Conservation (phyloP, 2,113 vertebrate species). For the Ptyas mucosa region DNA sequence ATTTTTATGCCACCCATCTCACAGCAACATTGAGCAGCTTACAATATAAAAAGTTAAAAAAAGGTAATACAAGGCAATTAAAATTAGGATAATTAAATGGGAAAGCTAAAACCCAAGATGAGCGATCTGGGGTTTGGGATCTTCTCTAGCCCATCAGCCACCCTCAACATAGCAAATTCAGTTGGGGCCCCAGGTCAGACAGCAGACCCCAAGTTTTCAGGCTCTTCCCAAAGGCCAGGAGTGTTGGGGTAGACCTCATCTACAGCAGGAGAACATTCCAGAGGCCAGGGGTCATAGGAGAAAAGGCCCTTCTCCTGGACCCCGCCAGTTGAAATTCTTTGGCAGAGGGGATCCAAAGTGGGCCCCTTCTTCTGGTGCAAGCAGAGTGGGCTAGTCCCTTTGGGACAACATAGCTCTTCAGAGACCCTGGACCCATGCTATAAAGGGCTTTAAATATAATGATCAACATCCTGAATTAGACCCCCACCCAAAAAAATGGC, state of each 20-base stretch:
- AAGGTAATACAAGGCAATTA: background rate
- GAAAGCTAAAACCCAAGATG: background rate
- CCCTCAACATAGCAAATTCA: background rate
- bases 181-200: background rate
- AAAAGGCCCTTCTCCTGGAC: background rate
- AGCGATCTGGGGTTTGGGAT: background rate
- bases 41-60: background rate
- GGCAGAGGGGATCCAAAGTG: background rate
- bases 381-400: background rate
- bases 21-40: background rate
- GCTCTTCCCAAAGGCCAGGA: background rate
- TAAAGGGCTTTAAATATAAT: background rate
- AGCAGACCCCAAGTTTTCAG: background rate
- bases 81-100: background rate
- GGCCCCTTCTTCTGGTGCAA: background rate
- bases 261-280: background rate
- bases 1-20: background rate
- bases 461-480: background rate
- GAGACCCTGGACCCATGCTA: background rate
- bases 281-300: background rate
- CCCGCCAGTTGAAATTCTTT: background rate
- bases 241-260: background rate
- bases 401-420: background rate
- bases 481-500: background rate
- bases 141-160: background rate